phyloP scores from a whole-genome alignment of 2,888 invertebrate species.

The Tetrapedia diversipes region DNA sequence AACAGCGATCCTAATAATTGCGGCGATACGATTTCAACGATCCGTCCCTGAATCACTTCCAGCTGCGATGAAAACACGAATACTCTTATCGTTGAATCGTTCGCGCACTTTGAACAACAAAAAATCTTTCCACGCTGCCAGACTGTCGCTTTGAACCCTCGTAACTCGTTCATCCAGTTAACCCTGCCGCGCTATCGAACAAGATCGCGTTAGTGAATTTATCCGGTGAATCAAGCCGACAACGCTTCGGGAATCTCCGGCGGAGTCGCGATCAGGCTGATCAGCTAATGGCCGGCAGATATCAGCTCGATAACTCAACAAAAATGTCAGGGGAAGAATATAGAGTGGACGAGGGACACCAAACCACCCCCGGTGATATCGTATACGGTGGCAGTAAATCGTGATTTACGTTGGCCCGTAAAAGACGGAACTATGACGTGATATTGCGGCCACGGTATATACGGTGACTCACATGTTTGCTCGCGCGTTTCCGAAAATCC shows the following conservation, averaged over 20 bases:
- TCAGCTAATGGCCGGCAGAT: conserved; percentile 27
- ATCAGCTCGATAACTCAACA: conserved; percentile 47
- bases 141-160: background rate
- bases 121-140: background rate
- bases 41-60: too few species aligned
- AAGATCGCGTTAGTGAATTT: background rate
- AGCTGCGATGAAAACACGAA: too few species aligned
- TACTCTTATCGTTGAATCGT: too few species aligned
- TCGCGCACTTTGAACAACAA: too few species aligned
- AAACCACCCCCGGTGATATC: conserved; percentile 41
- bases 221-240: too few species aligned
- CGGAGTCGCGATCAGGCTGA: background rate
- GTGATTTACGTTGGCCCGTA: conserved; percentile 73
- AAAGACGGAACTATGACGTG: conserved; percentile 68
- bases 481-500: too few species aligned
- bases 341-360: conserved; percentile 41
- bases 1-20: too few species aligned
- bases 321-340: conserved; percentile 31
- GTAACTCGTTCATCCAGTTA: background rate
- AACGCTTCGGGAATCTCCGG: background rate
- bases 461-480: too few species aligned
- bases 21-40: too few species aligned
- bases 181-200: background rate
- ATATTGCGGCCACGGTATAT: conserved; percentile 47
- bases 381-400: conserved; percentile 68